Percentiles rank a stretch among this genome's conserved stretches.
phyloP scores from a whole-genome alignment of 1,140 invertebrate species.

The Pinna nobilis region DNA sequence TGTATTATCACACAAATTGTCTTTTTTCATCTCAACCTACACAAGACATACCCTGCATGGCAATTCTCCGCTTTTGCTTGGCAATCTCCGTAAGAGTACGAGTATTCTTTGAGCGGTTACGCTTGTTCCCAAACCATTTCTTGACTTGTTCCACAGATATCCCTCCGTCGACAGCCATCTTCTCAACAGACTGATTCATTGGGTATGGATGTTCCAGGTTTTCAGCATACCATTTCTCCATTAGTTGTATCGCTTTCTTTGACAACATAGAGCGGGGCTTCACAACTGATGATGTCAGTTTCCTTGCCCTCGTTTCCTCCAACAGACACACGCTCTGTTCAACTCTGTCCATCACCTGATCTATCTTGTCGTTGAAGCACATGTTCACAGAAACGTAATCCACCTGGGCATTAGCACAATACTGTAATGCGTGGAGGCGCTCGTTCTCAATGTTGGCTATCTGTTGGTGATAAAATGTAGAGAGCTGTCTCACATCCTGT shows the following conservation, averaged over 20 bases:
- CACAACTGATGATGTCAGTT: constrained; percentile 1
- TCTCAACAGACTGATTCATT: constrained; percentile 9
- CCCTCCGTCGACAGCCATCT: constrained; percentile 26
- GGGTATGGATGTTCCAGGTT: constrained; percentile 50
- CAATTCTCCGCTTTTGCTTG: constrained; percentile 41
- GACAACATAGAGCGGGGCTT: constrained; percentile 40
- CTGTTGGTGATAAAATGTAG: constrained; percentile 41
- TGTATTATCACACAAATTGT: too few species aligned
- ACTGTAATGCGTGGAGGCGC: constrained; percentile 32
- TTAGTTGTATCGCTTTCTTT: constrained; percentile 31
- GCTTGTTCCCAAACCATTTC: constrained; percentile 55
- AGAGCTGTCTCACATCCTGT: constrained; percentile 34
- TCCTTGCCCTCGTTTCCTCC: constrained; percentile 10
- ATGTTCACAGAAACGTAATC: constrained; percentile 36
- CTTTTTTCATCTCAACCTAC: too few species aligned
- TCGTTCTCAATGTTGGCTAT: constrained; percentile 40
- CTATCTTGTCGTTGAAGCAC: constrained; percentile 40
- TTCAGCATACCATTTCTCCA: constrained; percentile 47
- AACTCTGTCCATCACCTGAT: constrained; percentile 47
- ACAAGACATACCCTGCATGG: constrained; percentile 3
- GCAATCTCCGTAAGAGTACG: constrained; percentile 48
- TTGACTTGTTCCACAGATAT: constrained; percentile 43
- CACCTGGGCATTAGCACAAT: background rate
- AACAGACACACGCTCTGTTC: constrained; percentile 41
- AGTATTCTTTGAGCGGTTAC: constrained; percentile 44